These are phyloP conservation scores for Pectinophora gossypiella DNA, from an alignment of 1,140 invertebrate species.

Conservation along the genomic window DNA sequence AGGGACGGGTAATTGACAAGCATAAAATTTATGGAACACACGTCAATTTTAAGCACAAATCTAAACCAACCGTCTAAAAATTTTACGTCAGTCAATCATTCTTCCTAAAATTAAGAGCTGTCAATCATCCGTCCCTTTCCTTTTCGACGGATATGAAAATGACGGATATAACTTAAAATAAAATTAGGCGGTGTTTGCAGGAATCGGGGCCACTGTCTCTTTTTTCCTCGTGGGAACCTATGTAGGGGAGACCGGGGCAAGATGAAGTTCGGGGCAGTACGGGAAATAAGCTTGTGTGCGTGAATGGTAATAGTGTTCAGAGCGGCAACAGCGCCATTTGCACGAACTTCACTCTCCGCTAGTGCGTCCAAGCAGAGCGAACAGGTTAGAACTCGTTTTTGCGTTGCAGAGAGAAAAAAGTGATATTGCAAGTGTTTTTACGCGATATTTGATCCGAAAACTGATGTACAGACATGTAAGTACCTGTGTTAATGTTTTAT, in stretches of 20 bases:
- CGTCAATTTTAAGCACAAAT: too few species aligned
- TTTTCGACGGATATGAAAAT: too few species aligned
- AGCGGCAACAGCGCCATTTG: conserved; percentile 12
- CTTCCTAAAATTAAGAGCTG: too few species aligned
- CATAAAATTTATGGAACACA: too few species aligned
- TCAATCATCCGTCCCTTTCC: too few species aligned
- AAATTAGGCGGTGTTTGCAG: too few species aligned
- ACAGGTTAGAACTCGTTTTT: conserved; percentile 12
- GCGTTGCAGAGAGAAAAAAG: conserved; percentile 12
- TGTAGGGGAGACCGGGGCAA: conserved; percentile 19
- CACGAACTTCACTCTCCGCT: conserved; percentile 14
- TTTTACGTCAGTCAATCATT: too few species aligned
- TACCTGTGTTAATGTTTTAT: conserved; percentile 9
- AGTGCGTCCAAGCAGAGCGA: conserved; percentile 12
- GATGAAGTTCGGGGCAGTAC: conserved; percentile 20
- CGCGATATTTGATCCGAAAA: conserved; percentile 5
- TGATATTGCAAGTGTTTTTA: conserved; percentile 11
- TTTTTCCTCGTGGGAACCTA: too few species aligned
- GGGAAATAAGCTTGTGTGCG: conserved; percentile 19
- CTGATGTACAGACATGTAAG: conserved; percentile 10
- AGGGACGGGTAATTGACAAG: too few species aligned
- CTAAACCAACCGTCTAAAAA: too few species aligned
- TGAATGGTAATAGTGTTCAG: conserved; percentile 12
- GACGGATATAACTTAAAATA: too few species aligned
- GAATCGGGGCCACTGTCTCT: too few species aligned